Conservation (phyloP, 2,797 vertebrate genomes). For the Centropyge bicolor region DNA sequence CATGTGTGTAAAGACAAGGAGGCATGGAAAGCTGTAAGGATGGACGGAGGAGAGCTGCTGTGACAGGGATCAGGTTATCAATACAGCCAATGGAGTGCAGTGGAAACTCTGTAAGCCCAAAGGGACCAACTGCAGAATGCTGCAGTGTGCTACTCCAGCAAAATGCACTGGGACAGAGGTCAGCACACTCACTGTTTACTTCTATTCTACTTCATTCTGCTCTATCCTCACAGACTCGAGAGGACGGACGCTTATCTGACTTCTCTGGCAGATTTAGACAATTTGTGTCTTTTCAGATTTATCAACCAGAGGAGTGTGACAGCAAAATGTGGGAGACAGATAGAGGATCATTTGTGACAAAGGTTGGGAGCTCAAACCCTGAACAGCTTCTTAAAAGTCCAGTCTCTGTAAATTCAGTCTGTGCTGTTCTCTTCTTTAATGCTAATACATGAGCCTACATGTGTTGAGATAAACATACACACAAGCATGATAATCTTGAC, state of each 20-base stretch:
- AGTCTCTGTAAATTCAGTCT: neutral
- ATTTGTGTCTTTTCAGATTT: neutral
- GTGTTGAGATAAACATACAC: neutral
- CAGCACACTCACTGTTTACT: conserved; percentile 50
- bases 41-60: conserved; percentile 60
- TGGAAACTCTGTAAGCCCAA: conserved; percentile 81
- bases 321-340: neutral
- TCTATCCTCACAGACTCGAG: neutral
- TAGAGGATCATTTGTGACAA: conserved; percentile 9
- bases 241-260: neutral
- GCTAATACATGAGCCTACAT: too few species aligned
- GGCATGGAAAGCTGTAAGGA: conserved; percentile 45
- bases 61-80: conserved; percentile 76
- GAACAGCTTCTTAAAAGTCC: neutral
- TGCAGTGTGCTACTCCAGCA: conserved; percentile 68
- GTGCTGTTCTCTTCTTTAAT: neutral
- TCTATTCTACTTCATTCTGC: conserved; percentile 11
- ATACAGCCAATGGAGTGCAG: conserved; percentile 68
- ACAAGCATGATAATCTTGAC: conserved; percentile 26
- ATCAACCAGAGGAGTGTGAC: neutral
- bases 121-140: conserved; percentile 68
- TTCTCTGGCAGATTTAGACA: conserved; percentile 1
- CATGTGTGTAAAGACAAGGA: conserved; percentile 20
- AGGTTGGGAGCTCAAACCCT: conserved; percentile 1
- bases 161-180: conserved; percentile 64